Conservation (phyloP, 2,113 vertebrate species). For the Vireo altiloquus region DNA sequence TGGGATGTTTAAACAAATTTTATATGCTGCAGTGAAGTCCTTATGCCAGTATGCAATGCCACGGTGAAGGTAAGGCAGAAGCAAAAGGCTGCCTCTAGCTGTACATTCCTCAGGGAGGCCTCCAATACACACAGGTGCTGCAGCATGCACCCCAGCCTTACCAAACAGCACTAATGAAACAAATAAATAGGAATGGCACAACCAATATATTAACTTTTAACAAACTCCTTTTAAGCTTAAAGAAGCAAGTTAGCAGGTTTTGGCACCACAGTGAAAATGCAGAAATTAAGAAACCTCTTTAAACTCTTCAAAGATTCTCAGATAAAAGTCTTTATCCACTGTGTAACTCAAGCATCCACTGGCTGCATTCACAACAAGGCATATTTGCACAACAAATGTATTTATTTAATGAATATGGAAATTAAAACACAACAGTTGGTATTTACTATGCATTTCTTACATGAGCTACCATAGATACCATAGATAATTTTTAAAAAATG, state of each 20-base stretch:
- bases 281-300: neutral
- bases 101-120: neutral
- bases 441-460: neutral
- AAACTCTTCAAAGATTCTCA: neutral
- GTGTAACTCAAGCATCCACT: neutral
- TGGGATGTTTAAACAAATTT: neutral
- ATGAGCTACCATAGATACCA: neutral
- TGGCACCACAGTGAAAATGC: neutral
- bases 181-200: neutral
- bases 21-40: neutral
- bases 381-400: neutral
- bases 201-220: neutral
- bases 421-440: neutral
- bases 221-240: neutral
- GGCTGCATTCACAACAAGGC: neutral
- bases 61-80: neutral
- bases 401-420: constrained; percentile 24
- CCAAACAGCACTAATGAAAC: neutral
- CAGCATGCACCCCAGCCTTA: neutral
- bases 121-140: neutral
- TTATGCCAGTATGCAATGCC: neutral
- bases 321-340: neutral
- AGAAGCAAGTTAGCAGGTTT: neutral
- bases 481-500: neutral
- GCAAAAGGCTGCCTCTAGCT: neutral